Percentiles rank a stretch among this genome's conserved stretches.
Evolutionary conservation across 2,888 invertebrate genomes (phyloP).

Genomic region (Malthinus seriepunctatus): DNA sequence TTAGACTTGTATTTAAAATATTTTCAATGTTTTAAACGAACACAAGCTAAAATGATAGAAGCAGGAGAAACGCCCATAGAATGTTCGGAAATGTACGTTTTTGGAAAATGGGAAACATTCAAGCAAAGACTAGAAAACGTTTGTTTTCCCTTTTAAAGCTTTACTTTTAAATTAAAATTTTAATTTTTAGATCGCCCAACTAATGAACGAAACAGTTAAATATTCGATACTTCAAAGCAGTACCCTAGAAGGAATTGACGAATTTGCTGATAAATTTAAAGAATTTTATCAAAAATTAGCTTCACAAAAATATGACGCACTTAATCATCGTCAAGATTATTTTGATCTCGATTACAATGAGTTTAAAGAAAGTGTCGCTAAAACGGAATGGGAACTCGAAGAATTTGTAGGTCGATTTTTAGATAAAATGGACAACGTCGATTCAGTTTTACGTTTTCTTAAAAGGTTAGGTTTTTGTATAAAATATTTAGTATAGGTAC

Average conservation of each 20-base stretch:
- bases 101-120: conserved; percentile 86
- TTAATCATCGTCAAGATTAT: conserved; percentile 74
- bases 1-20: conserved; percentile 62
- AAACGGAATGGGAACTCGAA: conserved; percentile 73
- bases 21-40: conserved; percentile 61
- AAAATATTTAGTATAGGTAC: too few relatives aligned
- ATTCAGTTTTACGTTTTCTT: conserved; percentile 49
- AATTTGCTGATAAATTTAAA: conserved; percentile 69
- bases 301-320: conserved; percentile 74
- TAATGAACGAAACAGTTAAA: conserved; percentile 71
- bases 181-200: conserved; percentile 70
- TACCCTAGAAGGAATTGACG: conserved; percentile 79
- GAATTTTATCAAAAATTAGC: conserved; percentile 69
- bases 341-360: conserved; percentile 78
- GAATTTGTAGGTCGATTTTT: conserved; percentile 67
- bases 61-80: conserved; percentile 76
- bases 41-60: conserved; percentile 71
- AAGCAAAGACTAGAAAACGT: conserved; percentile 73
- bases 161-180: too few relatives aligned
- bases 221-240: conserved; percentile 77
- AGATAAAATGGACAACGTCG: conserved; percentile 48
- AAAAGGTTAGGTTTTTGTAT: too few relatives aligned
- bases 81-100: conserved; percentile 87
- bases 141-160: too few relatives aligned
- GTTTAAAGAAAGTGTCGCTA: conserved; percentile 69